phyloP scores from a whole-genome alignment of 1,140 invertebrate species.

The Arion vulgaris region DNA sequence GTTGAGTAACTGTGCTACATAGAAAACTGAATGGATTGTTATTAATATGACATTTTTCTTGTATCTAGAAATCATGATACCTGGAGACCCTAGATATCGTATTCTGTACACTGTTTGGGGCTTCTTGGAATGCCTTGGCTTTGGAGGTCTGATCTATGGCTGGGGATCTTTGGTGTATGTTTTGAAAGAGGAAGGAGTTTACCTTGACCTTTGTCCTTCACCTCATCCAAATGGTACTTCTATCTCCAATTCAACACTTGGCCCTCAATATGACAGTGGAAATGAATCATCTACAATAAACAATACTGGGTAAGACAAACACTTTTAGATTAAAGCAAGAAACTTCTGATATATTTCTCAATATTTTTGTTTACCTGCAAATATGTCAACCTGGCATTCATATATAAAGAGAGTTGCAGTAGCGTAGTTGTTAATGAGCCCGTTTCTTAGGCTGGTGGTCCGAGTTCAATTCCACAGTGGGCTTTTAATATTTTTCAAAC shows the following conservation, averaged over 20 bases:
- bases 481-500: too few relatives aligned
- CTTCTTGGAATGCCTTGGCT: conserved; percentile 41
- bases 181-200: conserved; percentile 46
- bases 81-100: conserved; percentile 32
- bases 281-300: background rate
- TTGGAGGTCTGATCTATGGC: conserved; percentile 46
- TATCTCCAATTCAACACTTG: background rate
- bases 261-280: background rate
- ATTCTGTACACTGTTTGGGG: conserved; percentile 42
- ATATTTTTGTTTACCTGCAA: too few relatives aligned
- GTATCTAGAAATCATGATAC: background rate
- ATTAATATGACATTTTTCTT: too few relatives aligned
- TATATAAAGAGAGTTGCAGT: too few relatives aligned
- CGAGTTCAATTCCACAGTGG: too few relatives aligned
- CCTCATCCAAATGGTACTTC: background rate
- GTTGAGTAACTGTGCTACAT: too few relatives aligned
- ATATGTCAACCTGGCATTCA: too few relatives aligned
- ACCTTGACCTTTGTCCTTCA: conserved; percentile 37
- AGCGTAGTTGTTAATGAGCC: too few relatives aligned
- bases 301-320: background rate
- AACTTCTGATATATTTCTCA: too few relatives aligned
- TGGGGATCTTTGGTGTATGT: conserved; percentile 48
- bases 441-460: too few relatives aligned
- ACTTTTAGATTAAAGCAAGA: background rate
- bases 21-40: too few relatives aligned